Base-by-base conservation (phyloP, 53 echinoderm and acorn worm genomes). In the Apostichopus leukothele region DNA sequence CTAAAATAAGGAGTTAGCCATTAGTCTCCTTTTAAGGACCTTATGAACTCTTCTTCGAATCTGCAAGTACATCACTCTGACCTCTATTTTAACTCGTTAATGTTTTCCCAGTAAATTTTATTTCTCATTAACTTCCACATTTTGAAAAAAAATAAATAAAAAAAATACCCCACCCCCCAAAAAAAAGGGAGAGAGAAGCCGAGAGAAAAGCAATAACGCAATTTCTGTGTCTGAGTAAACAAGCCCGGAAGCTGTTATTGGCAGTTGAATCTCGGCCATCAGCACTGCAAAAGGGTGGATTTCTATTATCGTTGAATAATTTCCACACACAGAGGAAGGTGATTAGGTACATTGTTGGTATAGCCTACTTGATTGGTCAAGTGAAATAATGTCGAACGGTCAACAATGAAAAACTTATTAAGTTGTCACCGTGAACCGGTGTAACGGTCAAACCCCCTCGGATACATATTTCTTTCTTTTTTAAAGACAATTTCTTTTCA, bases 341-440 rank as follows among this genome's bases (percentile, higher is more conserved):
- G 52, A 52, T 51, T 51, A 53, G 53, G 50, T 52, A 52, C 50
- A 39, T 19, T 53, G 79, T 79, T 79, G 51, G 51, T 79, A 51
- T 79, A 79, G 79, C 79, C 52, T 79, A 79, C 79, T 79, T 79
- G 51, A 52, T 18, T 52, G 51, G 54, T 79, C 54, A 19, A 79
- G 79, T 79, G 79, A 14, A 79, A 79, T 53, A 52, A 79, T 6
- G 50, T 53, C 9, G 79, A 51, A 19, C 39, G 79, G 79, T 79
- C 79, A 79, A 52, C 20, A 79, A 79, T 51, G 51, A 79, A 50
- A 51, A 79, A 11, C 11, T 11, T 63, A 7, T 16, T 16, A 63
- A 6, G 14, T 27, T 27, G 27, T 27, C 39, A 39, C 39, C 39
- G 39, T 39, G 39, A 39, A 39, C 3, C 0, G 0, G 2, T 63